A percentile compares a stretch with the other conserved stretches of the same genome.
Evolutionary conservation across 2,888 invertebrate genomes (phyloP).

Genomic region (Drosophila maculinotata): DNA sequence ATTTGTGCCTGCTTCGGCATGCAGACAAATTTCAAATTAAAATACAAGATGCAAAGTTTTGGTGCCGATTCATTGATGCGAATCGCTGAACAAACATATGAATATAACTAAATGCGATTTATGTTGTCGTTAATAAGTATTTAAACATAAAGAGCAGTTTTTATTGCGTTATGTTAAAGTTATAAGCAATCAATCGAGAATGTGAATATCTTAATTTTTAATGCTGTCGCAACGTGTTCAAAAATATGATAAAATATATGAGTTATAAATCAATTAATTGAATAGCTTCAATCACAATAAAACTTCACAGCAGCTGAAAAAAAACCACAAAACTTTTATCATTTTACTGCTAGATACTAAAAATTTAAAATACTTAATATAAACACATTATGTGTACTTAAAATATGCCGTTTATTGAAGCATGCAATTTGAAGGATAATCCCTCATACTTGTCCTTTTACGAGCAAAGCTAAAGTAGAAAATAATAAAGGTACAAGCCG

Average conservation of each 20-base stretch:
- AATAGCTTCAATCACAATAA: background rate
- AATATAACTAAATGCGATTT: background rate
- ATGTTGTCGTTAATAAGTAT: background rate
- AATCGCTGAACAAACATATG: slow-evolving; percentile 24
- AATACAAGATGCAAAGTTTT: slow-evolving; percentile 30
- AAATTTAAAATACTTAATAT: slow-evolving; percentile 29
- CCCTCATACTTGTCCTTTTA: slow-evolving; percentile 43
- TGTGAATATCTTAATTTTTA: no score
- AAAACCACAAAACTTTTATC: slow-evolving; percentile 14
- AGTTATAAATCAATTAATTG: background rate
- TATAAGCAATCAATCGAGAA: no score
- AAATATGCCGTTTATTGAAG: slow-evolving; percentile 39
- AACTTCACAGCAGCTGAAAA: background rate
- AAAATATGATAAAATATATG: no score
- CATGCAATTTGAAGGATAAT: slow-evolving; percentile 56
- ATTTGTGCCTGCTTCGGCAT: background rate
- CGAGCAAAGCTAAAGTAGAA: slow-evolving; percentile 36
- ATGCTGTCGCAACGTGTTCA: no score
- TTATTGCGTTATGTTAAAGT: no score
- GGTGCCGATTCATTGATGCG: slow-evolving; percentile 20
- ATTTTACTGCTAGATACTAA: slow-evolving; percentile 21
- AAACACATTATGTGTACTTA: slow-evolving; percentile 33
- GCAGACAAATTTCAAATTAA: slow-evolving; percentile 9
- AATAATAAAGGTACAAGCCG: slow-evolving; percentile 48
- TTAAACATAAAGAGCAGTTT: background rate